Evolutionary conservation across 2,113 vertebrate species (phyloP).

Genomic region (Eira barbara): DNA sequence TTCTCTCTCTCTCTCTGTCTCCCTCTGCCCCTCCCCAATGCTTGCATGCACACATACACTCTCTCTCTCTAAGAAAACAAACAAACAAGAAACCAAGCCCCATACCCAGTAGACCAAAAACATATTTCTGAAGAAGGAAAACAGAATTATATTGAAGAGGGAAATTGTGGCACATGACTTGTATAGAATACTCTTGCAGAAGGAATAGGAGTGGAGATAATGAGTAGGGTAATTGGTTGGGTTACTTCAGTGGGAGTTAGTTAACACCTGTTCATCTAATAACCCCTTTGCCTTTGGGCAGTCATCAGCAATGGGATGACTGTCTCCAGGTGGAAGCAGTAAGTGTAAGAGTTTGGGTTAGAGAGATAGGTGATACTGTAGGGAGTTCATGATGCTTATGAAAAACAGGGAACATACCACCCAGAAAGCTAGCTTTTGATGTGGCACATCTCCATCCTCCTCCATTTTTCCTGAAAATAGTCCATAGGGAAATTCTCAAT

Average conservation of each 20-base stretch:
- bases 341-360: neutral
- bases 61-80: neutral
- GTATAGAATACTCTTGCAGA: neutral
- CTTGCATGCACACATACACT: neutral
- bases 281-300: neutral
- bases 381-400: neutral
- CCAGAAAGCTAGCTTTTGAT: neutral
- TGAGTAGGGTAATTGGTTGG: neutral
- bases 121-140: neutral
- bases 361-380: neutral
- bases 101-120: neutral
- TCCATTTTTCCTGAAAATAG: neutral
- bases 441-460: neutral
- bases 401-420: neutral
- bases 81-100: neutral
- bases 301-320: neutral
- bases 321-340: neutral
- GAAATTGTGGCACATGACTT: neutral
- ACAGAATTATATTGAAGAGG: slow-evolving; percentile 16
- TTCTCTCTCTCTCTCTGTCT: neutral
- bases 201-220: neutral
- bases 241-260: neutral
- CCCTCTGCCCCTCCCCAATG: neutral
- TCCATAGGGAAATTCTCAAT: neutral
- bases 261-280: neutral